Conservation (phyloP, 2,888 invertebrate species). For the Diarsia rubi region DNA sequence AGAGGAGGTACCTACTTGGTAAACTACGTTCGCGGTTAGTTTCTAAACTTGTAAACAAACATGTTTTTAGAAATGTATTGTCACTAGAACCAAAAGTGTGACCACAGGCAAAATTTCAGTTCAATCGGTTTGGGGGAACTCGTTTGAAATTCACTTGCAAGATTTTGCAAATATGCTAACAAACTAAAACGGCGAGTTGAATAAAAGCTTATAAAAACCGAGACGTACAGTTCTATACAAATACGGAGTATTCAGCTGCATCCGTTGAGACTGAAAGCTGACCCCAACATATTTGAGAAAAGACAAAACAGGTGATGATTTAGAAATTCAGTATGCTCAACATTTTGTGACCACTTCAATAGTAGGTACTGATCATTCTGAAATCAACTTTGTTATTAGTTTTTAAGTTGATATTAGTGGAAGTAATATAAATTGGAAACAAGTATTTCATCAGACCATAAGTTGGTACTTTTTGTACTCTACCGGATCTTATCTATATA, state of each 20-base stretch:
- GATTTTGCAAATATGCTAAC: too few species aligned
- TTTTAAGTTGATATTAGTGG: not conserved
- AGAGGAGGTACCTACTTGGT: constrained; percentile 11
- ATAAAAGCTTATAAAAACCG: too few species aligned
- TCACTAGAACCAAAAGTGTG: too few species aligned
- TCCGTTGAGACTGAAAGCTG: not conserved
- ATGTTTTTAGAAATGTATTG: too few species aligned
- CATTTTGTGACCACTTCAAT: not conserved
- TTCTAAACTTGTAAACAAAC: constrained; percentile 4
- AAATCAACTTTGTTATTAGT: not conserved
- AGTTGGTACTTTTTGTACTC: constrained; percentile 52
- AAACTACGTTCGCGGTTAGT: constrained; percentile 7
- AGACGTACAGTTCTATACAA: not conserved
- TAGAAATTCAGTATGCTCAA: not conserved
- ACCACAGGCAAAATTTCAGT: too few species aligned
- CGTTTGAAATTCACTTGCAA: too few species aligned
- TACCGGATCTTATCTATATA: constrained; percentile 53
- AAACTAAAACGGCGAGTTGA: too few species aligned
- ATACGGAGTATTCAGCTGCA: not conserved
- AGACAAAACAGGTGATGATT: not conserved
- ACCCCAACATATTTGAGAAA: not conserved
- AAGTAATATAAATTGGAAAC: not conserved
- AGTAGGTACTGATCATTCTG: not conserved
- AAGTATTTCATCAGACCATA: not conserved
- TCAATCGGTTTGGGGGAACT: too few species aligned